Evolutionary conservation across 2,113 vertebrate species (phyloP).

Genomic region (Boulengeromyrus knoepffleri): DNA sequence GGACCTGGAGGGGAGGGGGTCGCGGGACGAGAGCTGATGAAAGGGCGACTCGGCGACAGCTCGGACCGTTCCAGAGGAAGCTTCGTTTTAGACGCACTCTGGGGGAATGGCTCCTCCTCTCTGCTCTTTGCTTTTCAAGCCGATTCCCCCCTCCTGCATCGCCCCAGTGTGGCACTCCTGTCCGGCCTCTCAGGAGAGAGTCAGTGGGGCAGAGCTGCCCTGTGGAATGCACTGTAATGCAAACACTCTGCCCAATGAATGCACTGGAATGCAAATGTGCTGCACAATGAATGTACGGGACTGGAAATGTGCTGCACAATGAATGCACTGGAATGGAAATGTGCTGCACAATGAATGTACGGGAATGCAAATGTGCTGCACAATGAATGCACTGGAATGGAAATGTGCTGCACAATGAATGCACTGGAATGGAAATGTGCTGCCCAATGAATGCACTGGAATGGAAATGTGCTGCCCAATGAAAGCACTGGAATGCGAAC

Average conservation of each 20-base stretch:
- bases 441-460: neutral
- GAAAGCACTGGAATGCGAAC: neutral
- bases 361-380: neutral
- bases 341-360: too few relatives aligned
- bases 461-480: neutral
- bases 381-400: neutral
- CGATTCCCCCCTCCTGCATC: neutral
- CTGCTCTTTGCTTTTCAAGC: neutral
- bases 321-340: neutral
- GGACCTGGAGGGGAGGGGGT: conserved; percentile 23
- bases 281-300: too few relatives aligned
- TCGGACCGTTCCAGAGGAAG: neutral
- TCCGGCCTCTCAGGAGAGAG: neutral
- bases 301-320: neutral
- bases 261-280: too few relatives aligned
- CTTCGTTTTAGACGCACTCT: conserved; percentile 25
- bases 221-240: neutral
- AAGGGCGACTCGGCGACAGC: neutral
- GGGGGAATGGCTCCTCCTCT: conserved; percentile 30
- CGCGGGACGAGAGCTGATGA: neutral
- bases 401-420: too few relatives aligned
- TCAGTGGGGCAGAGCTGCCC: neutral
- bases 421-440: too few relatives aligned
- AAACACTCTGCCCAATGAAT: too few relatives aligned
- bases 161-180: neutral